Evolutionary conservation across 2,797 vertebrate species (phyloP).

Genomic region (Schizothorax lantsangensis): DNA sequence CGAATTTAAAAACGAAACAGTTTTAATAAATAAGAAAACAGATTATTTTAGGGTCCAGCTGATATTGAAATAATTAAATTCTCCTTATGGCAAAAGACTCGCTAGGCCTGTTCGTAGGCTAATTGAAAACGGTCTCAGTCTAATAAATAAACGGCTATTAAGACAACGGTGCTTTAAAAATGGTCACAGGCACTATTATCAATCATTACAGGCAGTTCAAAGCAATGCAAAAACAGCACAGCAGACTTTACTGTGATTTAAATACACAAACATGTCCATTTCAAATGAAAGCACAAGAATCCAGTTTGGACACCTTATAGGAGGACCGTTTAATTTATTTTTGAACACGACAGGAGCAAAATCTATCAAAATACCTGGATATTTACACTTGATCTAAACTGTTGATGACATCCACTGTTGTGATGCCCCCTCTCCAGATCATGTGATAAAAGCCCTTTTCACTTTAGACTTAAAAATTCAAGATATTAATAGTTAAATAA

Average conservation of each 20-base stretch:
- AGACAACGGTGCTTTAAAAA: background rate
- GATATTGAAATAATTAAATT: background rate
- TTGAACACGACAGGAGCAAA: background rate
- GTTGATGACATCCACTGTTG: background rate
- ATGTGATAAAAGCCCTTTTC: constrained; percentile 49
- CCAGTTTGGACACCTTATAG: background rate
- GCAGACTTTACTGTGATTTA: background rate
- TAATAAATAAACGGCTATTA: background rate
- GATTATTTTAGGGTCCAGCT: background rate
- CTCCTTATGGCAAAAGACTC: no score
- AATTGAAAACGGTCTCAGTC: background rate
- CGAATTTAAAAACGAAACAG: background rate
- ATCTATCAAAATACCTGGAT: constrained; percentile 33
- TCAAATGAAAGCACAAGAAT: background rate
- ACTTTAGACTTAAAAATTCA: constrained; percentile 17
- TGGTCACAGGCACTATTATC: background rate
- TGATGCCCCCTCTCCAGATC: background rate
- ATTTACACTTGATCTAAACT: constrained; percentile 29
- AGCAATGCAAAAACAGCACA: background rate
- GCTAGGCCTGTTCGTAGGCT: background rate
- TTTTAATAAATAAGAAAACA: background rate
- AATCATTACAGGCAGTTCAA: background rate
- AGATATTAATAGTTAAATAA: constrained; percentile 28
- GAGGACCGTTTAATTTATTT: constrained; percentile 20
- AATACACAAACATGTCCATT: background rate